A percentile compares a stretch with the other conserved stretches of the same genome.
Conservation (phyloP, 2,888 invertebrate species). For the Cheilosia vernalis region DNA sequence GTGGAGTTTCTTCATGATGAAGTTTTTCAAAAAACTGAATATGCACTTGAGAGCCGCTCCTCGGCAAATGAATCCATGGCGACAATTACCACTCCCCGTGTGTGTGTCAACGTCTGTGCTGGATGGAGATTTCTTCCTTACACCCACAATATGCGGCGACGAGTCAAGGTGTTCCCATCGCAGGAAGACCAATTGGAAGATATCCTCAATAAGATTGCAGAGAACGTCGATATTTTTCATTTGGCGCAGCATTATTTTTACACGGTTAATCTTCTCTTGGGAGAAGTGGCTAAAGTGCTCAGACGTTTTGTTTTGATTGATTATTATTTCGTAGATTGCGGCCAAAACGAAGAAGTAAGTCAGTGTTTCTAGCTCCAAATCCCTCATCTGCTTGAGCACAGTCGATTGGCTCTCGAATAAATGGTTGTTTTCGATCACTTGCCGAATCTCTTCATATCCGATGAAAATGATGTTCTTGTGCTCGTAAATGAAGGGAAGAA, state of each 20-base stretch:
- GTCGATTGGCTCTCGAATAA: slow-evolving; percentile 79
- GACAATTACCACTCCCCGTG: slow-evolving; percentile 22
- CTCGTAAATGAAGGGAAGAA: slow-evolving; percentile 58
- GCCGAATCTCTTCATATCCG: slow-evolving; percentile 78
- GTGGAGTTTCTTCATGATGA: slow-evolving; percentile 81
- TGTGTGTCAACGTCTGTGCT: slow-evolving; percentile 65
- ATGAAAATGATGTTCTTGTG: slow-evolving; percentile 67
- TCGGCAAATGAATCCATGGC: slow-evolving; percentile 80
- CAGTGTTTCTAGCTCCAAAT: slow-evolving; percentile 79
- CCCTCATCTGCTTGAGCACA: slow-evolving; percentile 76
- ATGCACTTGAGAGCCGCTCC: slow-evolving; percentile 78
- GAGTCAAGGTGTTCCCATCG: slow-evolving; percentile 81
- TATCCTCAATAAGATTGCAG: slow-evolving; percentile 80
- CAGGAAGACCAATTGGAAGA: slow-evolving; percentile 80
- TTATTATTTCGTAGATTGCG: slow-evolving; percentile 79
- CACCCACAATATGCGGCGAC: not conserved
- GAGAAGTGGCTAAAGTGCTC: slow-evolving; percentile 65
- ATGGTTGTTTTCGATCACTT: slow-evolving; percentile 78
- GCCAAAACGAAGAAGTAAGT: slow-evolving; percentile 79
- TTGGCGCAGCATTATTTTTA: slow-evolving; percentile 79
- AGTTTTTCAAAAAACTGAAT: slow-evolving; percentile 79
- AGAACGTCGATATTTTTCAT: slow-evolving; percentile 79
- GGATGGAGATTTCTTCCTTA: slow-evolving; percentile 46
- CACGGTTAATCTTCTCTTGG: slow-evolving; percentile 77
- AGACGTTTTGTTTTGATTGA: slow-evolving; percentile 74